These are phyloP conservation scores for Olivierus martensii DNA, from an alignment of 1,140 invertebrate genomes.

Conservation along the genomic window DNA sequence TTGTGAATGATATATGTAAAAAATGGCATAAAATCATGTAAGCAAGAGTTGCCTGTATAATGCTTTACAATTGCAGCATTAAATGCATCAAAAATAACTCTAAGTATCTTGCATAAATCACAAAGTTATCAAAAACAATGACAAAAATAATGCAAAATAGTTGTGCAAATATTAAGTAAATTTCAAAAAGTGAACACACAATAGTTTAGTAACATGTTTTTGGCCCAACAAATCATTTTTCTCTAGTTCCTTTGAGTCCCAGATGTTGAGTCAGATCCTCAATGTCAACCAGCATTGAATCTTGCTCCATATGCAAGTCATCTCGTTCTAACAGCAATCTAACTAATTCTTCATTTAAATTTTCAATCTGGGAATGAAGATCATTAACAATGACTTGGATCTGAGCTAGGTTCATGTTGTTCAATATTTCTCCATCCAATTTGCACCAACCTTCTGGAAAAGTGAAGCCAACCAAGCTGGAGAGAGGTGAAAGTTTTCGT, in stretches of 20 bases:
- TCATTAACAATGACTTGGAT: slow-evolving; percentile 87
- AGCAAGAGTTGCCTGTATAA: too few relatives aligned
- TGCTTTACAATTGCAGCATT: too few relatives aligned
- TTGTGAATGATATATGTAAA: too few relatives aligned
- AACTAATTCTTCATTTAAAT: slow-evolving; percentile 73
- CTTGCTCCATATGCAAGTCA: slow-evolving; percentile 92
- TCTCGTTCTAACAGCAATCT: slow-evolving; percentile 73
- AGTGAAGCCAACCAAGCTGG: slow-evolving; percentile 2
- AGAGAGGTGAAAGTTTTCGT: not conserved
- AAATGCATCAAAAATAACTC: too few relatives aligned
- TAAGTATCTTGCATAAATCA: too few relatives aligned
- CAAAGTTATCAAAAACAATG: too few relatives aligned
- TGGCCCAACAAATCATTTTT: too few relatives aligned
- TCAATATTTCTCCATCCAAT: slow-evolving; percentile 33
- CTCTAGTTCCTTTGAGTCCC: slow-evolving; percentile 21
- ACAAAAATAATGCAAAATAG: too few relatives aligned
- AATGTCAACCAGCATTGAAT: slow-evolving; percentile 92
- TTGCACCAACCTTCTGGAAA: slow-evolving; percentile 14
- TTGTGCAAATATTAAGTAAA: too few relatives aligned
- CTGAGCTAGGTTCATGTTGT: slow-evolving; percentile 82
- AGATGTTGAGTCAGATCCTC: slow-evolving; percentile 85
- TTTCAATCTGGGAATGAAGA: slow-evolving; percentile 79
- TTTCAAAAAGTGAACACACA: too few relatives aligned
- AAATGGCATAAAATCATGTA: too few relatives aligned
- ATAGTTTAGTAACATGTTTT: too few relatives aligned